A percentile compares a stretch with the other conserved stretches of the same genome.
Evolutionary conservation across 2,888 invertebrate genomes (phyloP).

Genomic region (Apomyelois bistriatella): DNA sequence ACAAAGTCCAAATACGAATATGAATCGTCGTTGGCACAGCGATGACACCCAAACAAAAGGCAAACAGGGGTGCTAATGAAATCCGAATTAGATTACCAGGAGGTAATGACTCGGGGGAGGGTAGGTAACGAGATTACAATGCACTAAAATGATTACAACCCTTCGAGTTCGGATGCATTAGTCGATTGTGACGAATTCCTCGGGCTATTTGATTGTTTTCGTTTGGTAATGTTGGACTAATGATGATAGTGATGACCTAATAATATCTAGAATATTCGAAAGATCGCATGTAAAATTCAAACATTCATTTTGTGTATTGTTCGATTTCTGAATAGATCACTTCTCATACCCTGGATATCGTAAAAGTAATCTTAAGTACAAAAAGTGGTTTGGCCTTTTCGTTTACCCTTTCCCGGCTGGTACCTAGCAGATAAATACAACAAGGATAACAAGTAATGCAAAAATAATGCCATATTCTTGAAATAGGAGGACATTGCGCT

Average conservation of each 20-base stretch:
- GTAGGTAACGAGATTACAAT: conserved; percentile 49
- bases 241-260: background rate
- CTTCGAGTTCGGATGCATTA: conserved; percentile 38
- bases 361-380: too few species aligned
- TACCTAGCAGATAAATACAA: too few species aligned
- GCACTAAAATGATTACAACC: conserved; percentile 53
- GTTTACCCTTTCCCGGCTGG: too few species aligned
- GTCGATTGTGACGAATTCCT: conserved; percentile 22
- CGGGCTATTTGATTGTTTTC: background rate
- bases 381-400: too few species aligned
- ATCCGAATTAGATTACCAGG: conserved; percentile 62
- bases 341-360: too few species aligned
- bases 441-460: too few species aligned
- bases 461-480: too few species aligned
- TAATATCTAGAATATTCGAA: too few species aligned
- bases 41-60: conserved; percentile 24
- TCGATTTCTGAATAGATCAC: too few species aligned
- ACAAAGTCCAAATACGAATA: background rate
- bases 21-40: conserved; percentile 8
- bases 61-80: conserved; percentile 51
- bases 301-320: too few species aligned
- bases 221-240: background rate
- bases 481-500: too few species aligned
- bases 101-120: conserved; percentile 53
- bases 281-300: too few species aligned